Evolutionary conservation across 2,888 invertebrate genomes (phyloP), one percentile per base, ranked within the genome.

Genomic region (Microplitis manilae): DNA sequence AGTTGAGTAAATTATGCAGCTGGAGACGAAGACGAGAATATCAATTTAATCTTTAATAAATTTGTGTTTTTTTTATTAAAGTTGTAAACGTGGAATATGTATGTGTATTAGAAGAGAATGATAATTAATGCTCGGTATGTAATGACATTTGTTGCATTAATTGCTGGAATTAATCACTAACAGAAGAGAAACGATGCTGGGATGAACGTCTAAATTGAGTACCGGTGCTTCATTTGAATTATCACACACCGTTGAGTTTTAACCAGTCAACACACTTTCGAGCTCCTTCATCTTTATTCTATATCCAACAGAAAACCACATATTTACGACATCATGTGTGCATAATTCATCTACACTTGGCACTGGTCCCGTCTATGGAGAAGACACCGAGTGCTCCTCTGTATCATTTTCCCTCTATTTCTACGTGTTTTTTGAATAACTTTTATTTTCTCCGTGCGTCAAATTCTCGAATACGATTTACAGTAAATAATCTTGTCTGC

Each of bases 281-380:
- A 30, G 50, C 50, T 50, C 60, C 60, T 71, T 61, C 61, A 71
- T 71, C 71, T 61, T 39, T 17, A 61, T 61, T 71, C 61, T 8
- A 39, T 17, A 30, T 38, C 39, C 50, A 50, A 50, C 50, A 8
- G 71, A 30, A 38, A 38, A 38, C 61, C 71, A 71, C 65, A 65
- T 65, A 65, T 65, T 65, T 65, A 65, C 65, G 65, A 38, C 38
- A 38, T 65, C 65, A 65, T 65, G 65, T 62, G 71, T 71, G 62
- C 61, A 71, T 71, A 71, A 71, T 71, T 71, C 39, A 71, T 71
- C 71, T 71, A 6, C n/a, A 38, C 38, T 61, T 71, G 71, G 71
- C 71, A 38, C 39, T 71, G 30, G 61, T 60, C 61, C 62, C 62
- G 13, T 65, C 5, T 59, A 17, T 61, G 70, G 30, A 68, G 9